Percentiles rank a stretch among this genome's conserved stretches.
Evolutionary conservation across 2,797 vertebrate species (phyloP).

Genomic region (Amniataba percoides): DNA sequence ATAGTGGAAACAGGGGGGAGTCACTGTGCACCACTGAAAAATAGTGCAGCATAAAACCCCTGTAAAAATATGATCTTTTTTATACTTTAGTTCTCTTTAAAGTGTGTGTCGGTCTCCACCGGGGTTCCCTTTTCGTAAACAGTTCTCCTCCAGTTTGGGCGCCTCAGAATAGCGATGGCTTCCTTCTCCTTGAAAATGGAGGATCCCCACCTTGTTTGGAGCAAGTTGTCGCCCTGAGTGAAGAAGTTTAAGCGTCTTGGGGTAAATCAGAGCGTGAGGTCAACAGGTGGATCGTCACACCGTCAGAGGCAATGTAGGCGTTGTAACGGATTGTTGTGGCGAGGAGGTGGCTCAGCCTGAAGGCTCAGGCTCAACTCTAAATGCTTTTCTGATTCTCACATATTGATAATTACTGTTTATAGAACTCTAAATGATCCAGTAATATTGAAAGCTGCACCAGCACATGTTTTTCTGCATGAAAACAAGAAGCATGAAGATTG

Average conservation of each 20-base stretch:
- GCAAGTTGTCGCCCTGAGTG: too few species aligned
- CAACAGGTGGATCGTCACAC: neutral
- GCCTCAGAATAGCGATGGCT: neutral
- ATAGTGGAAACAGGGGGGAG: neutral
- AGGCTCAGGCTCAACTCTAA: constrained; percentile 1
- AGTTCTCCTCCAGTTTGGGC: neutral
- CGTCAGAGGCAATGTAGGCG: neutral
- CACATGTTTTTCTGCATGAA: neutral
- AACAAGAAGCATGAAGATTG: constrained; percentile 20
- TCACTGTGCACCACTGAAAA: neutral
- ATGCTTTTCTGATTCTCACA: neutral
- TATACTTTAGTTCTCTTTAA: too few species aligned
- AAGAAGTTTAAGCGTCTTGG: neutral
- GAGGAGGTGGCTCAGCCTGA: neutral
- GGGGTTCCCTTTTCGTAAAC: neutral
- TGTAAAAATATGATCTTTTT: too few species aligned
- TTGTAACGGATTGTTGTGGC: neutral
- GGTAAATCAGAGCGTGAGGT: neutral
- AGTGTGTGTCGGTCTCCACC: neutral
- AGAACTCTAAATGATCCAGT: constrained; percentile 14
- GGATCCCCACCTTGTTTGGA: too few species aligned
- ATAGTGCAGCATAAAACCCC: neutral
- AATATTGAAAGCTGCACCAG: constrained; percentile 10
- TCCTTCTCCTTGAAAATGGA: too few species aligned
- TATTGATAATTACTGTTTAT: constrained; percentile 25